Conservation (phyloP, 2,113 vertebrate species). For the Corvus moneduloides region DNA sequence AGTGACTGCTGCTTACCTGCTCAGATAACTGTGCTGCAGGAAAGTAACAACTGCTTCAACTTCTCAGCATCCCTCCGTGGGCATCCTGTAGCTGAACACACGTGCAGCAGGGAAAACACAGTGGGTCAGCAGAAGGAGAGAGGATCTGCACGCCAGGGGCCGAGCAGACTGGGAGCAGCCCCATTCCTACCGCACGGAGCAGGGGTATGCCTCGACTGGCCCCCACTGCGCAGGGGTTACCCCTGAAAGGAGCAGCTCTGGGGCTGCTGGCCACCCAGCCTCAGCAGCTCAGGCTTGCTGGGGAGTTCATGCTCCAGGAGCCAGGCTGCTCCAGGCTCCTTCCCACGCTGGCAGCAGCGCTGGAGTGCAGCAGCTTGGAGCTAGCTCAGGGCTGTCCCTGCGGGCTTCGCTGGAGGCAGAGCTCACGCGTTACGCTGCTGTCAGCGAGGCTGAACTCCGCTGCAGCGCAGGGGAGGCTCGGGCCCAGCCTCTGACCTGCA, state of each 20-base stretch:
- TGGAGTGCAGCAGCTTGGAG: background rate
- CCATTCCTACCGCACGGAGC: background rate
- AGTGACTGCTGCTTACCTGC: background rate
- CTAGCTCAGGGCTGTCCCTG: background rate
- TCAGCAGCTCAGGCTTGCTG: background rate
- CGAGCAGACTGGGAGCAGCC: background rate
- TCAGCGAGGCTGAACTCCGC: background rate
- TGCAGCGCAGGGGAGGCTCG: background rate
- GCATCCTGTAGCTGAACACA: background rate
- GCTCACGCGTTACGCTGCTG: background rate
- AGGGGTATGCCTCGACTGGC: accelerated
- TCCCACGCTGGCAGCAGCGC: background rate
- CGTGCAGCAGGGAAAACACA: background rate
- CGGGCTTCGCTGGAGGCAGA: background rate
- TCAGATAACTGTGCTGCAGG: background rate
- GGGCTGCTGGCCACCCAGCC: background rate
- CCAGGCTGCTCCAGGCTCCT: background rate
- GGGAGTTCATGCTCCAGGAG: background rate
- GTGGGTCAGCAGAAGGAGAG: background rate
- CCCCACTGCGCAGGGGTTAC: background rate
- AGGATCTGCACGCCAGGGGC: background rate
- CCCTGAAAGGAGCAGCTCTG: background rate
- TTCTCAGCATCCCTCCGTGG: background rate
- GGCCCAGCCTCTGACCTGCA: background rate
- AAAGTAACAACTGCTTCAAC: background rate